Base-by-base conservation (phyloP, 2,888 invertebrate genomes). In the Lymantria dispar region DNA sequence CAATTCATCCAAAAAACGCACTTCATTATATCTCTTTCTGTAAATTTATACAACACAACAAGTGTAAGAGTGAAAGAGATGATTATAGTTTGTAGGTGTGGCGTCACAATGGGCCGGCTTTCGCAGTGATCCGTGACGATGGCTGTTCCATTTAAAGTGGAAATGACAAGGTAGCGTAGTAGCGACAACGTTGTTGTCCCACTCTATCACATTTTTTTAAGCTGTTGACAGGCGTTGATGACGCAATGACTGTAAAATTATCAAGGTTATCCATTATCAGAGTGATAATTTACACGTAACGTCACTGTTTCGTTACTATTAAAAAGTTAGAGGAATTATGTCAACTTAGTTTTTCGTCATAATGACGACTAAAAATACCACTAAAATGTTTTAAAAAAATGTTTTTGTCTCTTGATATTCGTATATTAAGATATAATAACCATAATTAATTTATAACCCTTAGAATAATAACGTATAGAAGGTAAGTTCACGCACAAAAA, bases 91-190 rank as follows among this genome's bases (percentile, higher is more conserved):
- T 58, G 66, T 68, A 58, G 54, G 68, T 62, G 64, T 47, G 54
- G 60, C 65, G 60, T 53, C 62, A 64, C 73, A 80, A 86, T 87
- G 90, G 90, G 90, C 85, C 69, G 90, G 81, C 85, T 82, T 82
- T 79, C 68, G 78, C 83, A 74, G 72, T 78, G 83, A 83, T 79
- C 81, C 84, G 81, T 88, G 84, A 86, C 84, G 84, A 85, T 82
- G 84, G 78, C 79, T 78, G 84, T 85, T 85, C 80, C 58, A 62
- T 80, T 87, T 81, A 76, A 86, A 87, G 88, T 76, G 70, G 87
- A 77, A 86, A 74, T 82, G 78, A 85, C 80, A 79, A 76, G 69
- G 67, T 56, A 50, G 72, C 54, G 61, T 56, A 68, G 58, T 63
- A 50, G 59, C 58, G 64, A 48, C 47, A 60, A 50, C 76, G 54